These are phyloP conservation scores for Cylloceria caligata DNA, from an alignment of 2,888 invertebrate genomes.

Conservation along the genomic window DNA sequence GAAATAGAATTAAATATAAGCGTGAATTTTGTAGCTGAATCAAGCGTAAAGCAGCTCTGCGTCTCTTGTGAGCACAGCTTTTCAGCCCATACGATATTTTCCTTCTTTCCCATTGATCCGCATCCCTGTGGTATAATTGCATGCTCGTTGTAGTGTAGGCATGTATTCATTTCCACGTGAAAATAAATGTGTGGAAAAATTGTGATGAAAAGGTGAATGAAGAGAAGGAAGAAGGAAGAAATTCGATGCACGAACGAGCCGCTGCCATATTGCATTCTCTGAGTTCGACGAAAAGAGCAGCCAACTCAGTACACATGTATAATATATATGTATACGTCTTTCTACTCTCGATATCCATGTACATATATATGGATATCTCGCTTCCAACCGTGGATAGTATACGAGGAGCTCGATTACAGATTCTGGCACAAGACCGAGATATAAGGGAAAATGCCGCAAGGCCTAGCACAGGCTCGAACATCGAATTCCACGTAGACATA, in stretches of 20 bases:
- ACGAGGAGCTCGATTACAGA: conserved; percentile 59
- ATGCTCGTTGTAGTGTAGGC: conserved; percentile 61
- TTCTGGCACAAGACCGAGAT: conserved; percentile 52
- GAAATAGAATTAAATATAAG: conserved; percentile 2
- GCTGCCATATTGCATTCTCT: conserved; percentile 79
- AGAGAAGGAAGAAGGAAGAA: conserved; percentile 34
- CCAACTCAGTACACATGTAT: conserved; percentile 17
- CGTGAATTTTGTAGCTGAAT: not conserved
- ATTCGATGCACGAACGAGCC: conserved; percentile 75
- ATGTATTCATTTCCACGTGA: conserved; percentile 62
- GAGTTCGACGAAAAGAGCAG: conserved; percentile 57
- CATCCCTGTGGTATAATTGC: conserved; percentile 45
- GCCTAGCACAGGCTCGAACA: conserved; percentile 56
- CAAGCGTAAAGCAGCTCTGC: not conserved
- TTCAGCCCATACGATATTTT: conserved; percentile 6
- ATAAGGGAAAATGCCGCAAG: conserved; percentile 37
- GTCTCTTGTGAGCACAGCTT: conserved; percentile 27
- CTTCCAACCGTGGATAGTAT: conserved; percentile 23
- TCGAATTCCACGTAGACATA: conserved; percentile 59
- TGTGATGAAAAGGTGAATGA: conserved; percentile 9
- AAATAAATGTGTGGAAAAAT: not conserved
- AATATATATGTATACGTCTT: conserved; percentile 19
- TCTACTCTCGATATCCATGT: not conserved
- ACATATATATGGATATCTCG: conserved; percentile 20
- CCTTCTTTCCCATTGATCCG: conserved; percentile 24